Evolutionary conservation across 2,113 vertebrate genomes (phyloP), one percentile per base, ranked within the genome.

Genomic region (Atlantisia rogersi): DNA sequence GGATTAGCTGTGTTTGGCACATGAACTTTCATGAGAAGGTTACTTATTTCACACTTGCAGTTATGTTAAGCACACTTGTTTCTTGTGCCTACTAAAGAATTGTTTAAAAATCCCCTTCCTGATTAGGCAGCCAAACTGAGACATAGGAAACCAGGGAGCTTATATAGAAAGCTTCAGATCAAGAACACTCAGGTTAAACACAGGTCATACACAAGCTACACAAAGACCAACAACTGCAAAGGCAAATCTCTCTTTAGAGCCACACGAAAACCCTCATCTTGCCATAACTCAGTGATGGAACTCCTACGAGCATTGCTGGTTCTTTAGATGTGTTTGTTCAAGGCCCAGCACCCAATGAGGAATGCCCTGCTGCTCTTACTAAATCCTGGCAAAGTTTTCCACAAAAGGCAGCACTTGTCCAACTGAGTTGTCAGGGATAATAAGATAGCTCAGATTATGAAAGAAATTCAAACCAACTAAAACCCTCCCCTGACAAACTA

Each of bases 1-100:
- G 68, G 40, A 90, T 92, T 92, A 94, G 56, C 42, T 70, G 60
- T 10, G 53, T 96, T 93, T 86, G 90, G 82, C 37, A 31, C 55
- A 32, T 77, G 82, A 95, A 93, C 95, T 94, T 93, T 82, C 58
- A 92, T 60, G 82, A 94, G 79, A 71, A 90, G 24, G 53, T 37
- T 88, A 79, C 56, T 88, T 88, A 39, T 90, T 95, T 95, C 71
- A 63, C 82, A 88, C 82, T 79, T 86, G 39, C 52, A 68, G 75
- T 90, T 91, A 74, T 52, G 85, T 70, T 94, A 93, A 93, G 83
- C 60, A 53, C 64, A 28, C 3, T 85, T 87, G 59, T 92, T 96
- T 94, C 85, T 75, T 67, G 75, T 71, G 42, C 48, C 15, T 93
- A 32, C 56, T 37, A 55, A 93, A 78, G 75, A 88, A 86, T 83